Evolutionary conservation across 2,797 vertebrate genomes (phyloP), one percentile per base, ranked within the genome.

Genomic region (Argentina silus): DNA sequence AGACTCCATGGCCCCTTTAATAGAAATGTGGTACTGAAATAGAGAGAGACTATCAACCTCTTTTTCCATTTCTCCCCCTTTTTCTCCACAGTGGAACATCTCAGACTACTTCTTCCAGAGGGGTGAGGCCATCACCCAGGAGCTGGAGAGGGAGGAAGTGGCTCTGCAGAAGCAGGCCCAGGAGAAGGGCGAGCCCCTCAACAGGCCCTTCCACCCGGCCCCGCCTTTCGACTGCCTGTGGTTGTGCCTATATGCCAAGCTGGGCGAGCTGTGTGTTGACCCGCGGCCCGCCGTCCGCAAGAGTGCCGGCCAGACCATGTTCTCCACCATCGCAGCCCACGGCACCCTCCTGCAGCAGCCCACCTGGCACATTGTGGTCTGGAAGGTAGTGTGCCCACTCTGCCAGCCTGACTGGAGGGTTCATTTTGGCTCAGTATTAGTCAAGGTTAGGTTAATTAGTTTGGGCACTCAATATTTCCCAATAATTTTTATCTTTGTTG

Each of bases 101-200:
- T 99, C 98, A 0, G 98, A 99, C 91, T 98, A 98, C 92, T 99
- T 99, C 92, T 99, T 98, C 88, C 98, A 99, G 95, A 93, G 98
- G 87, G 96, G 97, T 2, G 98, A 98, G 83, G 92, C 91, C 78
- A 99, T 99, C 91, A 98, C 96, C 55, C 95, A 96, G 76, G 98
- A 99, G 77, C 81, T 99, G 76, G 96, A 95, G 81, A 93, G 90
- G 76, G 98, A 99, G 89, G 98, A 99, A 85, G 95, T 93, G 14
- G 77, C 91, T 19, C 89, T 96, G 66, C 95, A 95, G 86, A 97
- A 96, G 83, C 97, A 97, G 86, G 97, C 98, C 19, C 88, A 93
- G 86, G 97, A 99, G 87, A 97, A 94, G 72, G 97, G 98, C 2
- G 92, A 98, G 78, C 80, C 93, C 63, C 91, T 99, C 69, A 96